Conservation (phyloP, 2,113 vertebrate genomes). For the Lamprotornis superbus region DNA sequence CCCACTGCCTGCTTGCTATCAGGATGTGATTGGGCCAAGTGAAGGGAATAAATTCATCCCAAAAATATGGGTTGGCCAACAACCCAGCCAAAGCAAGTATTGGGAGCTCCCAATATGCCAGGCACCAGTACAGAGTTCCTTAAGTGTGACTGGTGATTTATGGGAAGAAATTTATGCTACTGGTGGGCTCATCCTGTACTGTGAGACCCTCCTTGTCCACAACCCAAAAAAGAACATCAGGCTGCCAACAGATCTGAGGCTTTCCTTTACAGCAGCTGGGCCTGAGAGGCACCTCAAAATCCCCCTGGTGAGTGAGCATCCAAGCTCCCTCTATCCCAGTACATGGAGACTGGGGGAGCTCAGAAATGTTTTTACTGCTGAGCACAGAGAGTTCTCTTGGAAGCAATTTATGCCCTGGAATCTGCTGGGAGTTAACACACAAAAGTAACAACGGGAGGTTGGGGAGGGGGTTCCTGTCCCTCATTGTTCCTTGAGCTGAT, state of each 20-base stretch:
- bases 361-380: neutral
- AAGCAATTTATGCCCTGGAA: neutral
- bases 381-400: neutral
- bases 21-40: neutral
- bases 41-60: neutral
- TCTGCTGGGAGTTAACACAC: neutral
- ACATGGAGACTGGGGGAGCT: neutral
- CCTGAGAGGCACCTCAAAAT: neutral
- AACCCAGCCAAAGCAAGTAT: neutral
- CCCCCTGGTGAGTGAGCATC: neutral
- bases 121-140: neutral
- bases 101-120: rapidly evolving
- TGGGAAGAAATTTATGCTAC: neutral
- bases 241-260: rapidly evolving
- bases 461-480: neutral
- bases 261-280: neutral
- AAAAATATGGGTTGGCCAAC: neutral
- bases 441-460: neutral
- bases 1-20: rapidly evolving
- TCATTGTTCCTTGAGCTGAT: neutral
- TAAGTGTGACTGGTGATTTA: neutral
- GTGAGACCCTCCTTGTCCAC: neutral
- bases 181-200: neutral
- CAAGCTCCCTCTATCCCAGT: neutral
- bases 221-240: neutral